These are phyloP conservation scores for Pseudomyrmex pallidus DNA, from an alignment of 1,140 invertebrate species.

Conservation along the genomic window DNA sequence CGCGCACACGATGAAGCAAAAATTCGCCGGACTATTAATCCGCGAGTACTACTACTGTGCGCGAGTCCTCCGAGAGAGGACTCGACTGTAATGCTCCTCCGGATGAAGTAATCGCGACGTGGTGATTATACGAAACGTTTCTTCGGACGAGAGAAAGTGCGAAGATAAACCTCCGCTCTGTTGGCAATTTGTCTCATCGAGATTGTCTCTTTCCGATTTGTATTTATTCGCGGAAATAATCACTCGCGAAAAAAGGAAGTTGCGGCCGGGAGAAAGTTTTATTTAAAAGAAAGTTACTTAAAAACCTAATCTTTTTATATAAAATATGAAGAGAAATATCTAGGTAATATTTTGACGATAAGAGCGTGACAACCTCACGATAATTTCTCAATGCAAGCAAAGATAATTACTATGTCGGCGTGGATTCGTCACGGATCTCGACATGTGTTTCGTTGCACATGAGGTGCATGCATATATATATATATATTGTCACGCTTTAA, in stretches of 20 bases:
- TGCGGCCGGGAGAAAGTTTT: too few species aligned
- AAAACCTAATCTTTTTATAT: too few species aligned
- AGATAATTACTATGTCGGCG: constrained; percentile 32
- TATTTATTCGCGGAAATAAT: background rate
- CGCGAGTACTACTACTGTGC: constrained; percentile 2
- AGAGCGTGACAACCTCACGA: background rate
- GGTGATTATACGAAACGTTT: constrained; percentile 27
- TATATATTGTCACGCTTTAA: constrained; percentile 24
- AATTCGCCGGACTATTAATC: constrained; percentile 21
- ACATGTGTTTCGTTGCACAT: background rate
- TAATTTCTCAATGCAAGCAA: constrained; percentile 1
- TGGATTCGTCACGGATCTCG: constrained; percentile 40
- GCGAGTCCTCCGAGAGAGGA: background rate
- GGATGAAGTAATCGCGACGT: background rate
- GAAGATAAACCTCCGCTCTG: background rate
- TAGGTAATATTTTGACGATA: background rate
- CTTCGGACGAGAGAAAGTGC: constrained; percentile 19
- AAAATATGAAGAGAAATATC: background rate
- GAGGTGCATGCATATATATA: background rate
- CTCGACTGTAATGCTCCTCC: constrained; percentile 16
- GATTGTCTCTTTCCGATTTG: background rate
- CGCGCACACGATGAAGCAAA: constrained; percentile 19
- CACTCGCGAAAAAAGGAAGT: too few species aligned
- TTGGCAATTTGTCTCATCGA: constrained; percentile 12
- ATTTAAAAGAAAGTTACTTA: too few species aligned